Evolutionary conservation across 2,113 vertebrate genomes (phyloP).

Genomic region (Xiphophorus maculatus): DNA sequence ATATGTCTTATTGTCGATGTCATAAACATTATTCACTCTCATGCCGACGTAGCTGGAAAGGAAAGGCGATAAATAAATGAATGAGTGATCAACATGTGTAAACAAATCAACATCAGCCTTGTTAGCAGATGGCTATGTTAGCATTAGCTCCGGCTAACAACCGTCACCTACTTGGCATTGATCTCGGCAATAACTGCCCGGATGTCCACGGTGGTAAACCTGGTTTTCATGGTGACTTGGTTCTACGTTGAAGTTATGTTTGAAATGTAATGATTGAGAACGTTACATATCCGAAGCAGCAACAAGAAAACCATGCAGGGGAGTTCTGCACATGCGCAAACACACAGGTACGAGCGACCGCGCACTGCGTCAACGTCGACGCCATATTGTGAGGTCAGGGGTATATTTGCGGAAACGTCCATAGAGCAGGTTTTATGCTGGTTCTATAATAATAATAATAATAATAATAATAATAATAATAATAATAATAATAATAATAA

Average conservation of each 20-base stretch:
- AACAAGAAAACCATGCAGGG: slow-evolving; percentile 12
- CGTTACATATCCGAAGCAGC: slow-evolving; percentile 37
- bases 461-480: too few species aligned
- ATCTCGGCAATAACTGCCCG: slow-evolving; percentile 90
- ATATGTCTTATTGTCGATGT: slow-evolving; percentile 97
- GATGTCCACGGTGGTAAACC: slow-evolving; percentile 91
- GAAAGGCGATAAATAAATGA: slow-evolving; percentile 10
- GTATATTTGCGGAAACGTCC: neutral
- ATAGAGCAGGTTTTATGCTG: too few species aligned
- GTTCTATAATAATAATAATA: too few species aligned
- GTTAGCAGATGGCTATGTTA: slow-evolving; percentile 8
- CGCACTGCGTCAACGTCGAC: neutral
- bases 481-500: too few species aligned
- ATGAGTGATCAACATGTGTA: slow-evolving; percentile 4
- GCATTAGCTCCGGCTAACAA: slow-evolving; percentile 27
- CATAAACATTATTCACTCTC: slow-evolving; percentile 97
- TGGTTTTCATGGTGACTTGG: slow-evolving; percentile 85
- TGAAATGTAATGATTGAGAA: neutral
- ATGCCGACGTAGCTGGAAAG: slow-evolving; percentile 90
- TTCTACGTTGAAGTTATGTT: too few species aligned
- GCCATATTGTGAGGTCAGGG: neutral
- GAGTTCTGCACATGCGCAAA: slow-evolving; percentile 18
- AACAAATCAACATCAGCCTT: slow-evolving; percentile 9
- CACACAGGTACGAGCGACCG: neutral
- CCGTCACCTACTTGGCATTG: slow-evolving; percentile 80